These are phyloP conservation scores for Lamproptera curius DNA, from an alignment of 2,888 invertebrate genomes.

Conservation along the genomic window DNA sequence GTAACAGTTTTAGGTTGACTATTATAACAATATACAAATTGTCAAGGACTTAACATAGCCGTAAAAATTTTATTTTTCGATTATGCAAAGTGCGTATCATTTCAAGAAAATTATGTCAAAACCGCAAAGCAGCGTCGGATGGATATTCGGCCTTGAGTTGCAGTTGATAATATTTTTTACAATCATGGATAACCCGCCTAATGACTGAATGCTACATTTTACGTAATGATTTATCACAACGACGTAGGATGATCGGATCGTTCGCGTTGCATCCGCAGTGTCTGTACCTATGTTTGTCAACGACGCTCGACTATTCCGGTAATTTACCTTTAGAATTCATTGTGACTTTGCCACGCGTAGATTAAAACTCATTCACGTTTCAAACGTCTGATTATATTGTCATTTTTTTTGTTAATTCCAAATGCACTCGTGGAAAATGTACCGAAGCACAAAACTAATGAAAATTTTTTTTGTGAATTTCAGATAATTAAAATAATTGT, in stretches of 20 bases:
- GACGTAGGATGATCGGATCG: conserved; percentile 25
- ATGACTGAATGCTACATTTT: conserved; percentile 23
- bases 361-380: conserved; percentile 10
- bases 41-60: too few relatives aligned
- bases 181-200: conserved; percentile 16
- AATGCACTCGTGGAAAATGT: conserved; percentile 2
- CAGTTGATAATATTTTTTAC: not conserved
- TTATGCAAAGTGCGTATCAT: too few relatives aligned
- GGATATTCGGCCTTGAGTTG: too few relatives aligned
- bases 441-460: not conserved
- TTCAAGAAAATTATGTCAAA: too few relatives aligned
- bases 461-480: conserved; percentile 9
- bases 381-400: conserved; percentile 13
- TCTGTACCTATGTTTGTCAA: conserved; percentile 16
- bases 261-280: conserved; percentile 21
- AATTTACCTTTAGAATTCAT: conserved; percentile 18
- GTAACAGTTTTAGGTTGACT: too few relatives aligned
- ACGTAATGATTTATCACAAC: conserved; percentile 31
- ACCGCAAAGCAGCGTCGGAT: too few relatives aligned
- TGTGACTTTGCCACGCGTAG: conserved; percentile 8
- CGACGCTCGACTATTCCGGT: conserved; percentile 18
- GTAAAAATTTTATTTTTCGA: too few relatives aligned
- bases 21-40: too few relatives aligned
- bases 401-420: conserved; percentile 7
- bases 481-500: conserved; percentile 3